Evolutionary conservation across 2,113 vertebrate genomes (phyloP).

Genomic region (Sciurus niger): DNA sequence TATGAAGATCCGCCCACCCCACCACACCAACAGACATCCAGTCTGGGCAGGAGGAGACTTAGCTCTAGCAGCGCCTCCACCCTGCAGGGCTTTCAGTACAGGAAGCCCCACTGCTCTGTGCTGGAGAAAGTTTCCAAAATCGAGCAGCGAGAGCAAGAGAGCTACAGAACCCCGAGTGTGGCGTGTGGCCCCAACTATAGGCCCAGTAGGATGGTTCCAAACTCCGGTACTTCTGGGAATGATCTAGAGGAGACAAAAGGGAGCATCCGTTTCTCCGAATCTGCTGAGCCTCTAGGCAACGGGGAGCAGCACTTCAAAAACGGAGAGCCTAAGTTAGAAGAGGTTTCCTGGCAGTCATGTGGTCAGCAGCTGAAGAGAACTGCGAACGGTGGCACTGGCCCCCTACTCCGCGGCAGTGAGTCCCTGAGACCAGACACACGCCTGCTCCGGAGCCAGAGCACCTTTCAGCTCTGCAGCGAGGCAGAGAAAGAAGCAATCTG

Average conservation of each 20-base stretch:
- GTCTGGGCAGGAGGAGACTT: constrained; percentile 79
- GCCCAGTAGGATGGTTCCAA: background rate
- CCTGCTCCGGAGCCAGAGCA: constrained; percentile 93
- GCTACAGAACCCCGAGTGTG: constrained; percentile 85
- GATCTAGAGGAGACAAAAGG: constrained; percentile 88
- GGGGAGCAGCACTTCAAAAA: constrained; percentile 67
- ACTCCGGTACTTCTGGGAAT: constrained; percentile 57
- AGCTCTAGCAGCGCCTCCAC: constrained; percentile 83
- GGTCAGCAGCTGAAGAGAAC: constrained; percentile 73
- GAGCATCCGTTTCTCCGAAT: constrained; percentile 84
- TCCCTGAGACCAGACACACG: constrained; percentile 78
- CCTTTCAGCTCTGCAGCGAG: constrained; percentile 89
- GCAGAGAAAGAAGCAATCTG: constrained; percentile 85
- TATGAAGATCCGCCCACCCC: constrained; percentile 88
- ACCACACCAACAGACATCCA: constrained; percentile 84
- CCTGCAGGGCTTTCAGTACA: constrained; percentile 71
- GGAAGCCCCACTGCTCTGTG: constrained; percentile 91
- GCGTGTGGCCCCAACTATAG: constrained; percentile 73
- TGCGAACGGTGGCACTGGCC: accelerated
- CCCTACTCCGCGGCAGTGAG: constrained; percentile 75
- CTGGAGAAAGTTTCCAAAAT: constrained; percentile 95
- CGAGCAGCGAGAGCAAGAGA: constrained; percentile 92
- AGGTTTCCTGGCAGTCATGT: constrained; percentile 56
- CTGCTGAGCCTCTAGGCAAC: constrained; percentile 41
- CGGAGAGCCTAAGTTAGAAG: constrained; percentile 69